Conservation (phyloP, 2,797 vertebrate genomes). For the Poeciliopsis presidionis region DNA sequence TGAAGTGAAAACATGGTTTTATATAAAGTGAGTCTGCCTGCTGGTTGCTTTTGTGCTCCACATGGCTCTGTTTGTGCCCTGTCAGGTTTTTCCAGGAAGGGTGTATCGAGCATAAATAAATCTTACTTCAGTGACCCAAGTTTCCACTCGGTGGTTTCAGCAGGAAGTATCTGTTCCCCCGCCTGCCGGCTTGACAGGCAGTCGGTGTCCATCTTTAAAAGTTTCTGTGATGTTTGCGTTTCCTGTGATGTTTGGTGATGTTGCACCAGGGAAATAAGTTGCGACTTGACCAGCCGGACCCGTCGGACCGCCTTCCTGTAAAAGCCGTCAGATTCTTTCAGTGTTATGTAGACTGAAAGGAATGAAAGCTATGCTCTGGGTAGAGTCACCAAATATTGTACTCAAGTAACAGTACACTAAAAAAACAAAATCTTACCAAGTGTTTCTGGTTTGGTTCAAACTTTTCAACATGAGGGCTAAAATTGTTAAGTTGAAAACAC, state of each 20-base stretch:
- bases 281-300: conserved; percentile 48
- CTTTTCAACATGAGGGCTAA: no score
- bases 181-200: neutral
- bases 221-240: neutral
- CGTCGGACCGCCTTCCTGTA: conserved; percentile 27
- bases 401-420: no score
- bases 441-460: no score
- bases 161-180: conserved; percentile 24
- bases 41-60: conserved; percentile 1
- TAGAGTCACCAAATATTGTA: no score
- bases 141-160: conserved; percentile 51
- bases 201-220: conserved; percentile 6
- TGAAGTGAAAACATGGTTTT: conserved; percentile 17
- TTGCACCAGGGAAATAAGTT: neutral
- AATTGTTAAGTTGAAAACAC: no score
- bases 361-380: conserved; percentile 37
- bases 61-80: conserved; percentile 7
- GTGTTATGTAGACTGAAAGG: conserved; percentile 14
- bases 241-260: neutral
- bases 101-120: conserved; percentile 28
- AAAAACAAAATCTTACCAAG: no score
- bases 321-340: conserved; percentile 34
- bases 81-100: conserved; percentile 43
- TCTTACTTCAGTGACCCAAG: conserved; percentile 26
- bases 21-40: neutral